Percentiles rank a stretch among this genome's conserved stretches.
Conservation (phyloP, 2,797 vertebrate genomes). For the Paramormyrops hopkinsi region DNA sequence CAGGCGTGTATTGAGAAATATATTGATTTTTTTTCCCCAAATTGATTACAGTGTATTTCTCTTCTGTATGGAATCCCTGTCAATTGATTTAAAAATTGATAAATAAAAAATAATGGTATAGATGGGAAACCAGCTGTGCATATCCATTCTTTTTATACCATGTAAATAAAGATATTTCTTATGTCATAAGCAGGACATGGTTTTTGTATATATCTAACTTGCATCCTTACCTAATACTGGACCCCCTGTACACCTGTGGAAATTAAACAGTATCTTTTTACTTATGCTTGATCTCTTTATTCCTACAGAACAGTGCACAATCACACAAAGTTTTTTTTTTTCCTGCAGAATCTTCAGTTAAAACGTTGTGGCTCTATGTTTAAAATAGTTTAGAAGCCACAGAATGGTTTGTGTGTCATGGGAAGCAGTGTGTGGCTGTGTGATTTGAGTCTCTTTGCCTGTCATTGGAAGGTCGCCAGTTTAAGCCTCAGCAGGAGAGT, state of each 20-base stretch:
- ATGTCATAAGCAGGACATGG: slow-evolving; percentile 39
- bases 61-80: not conserved
- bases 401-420: not conserved
- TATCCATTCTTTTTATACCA: slow-evolving; percentile 48
- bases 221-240: slow-evolving; percentile 45
- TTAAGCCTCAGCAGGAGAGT: not conserved
- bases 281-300: not conserved
- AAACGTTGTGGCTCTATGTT: not conserved
- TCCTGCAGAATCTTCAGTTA: not conserved
- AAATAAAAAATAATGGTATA: not conserved
- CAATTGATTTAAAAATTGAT: not conserved
- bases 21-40: slow-evolving; percentile 20
- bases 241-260: slow-evolving; percentile 38
- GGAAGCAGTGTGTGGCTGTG: not conserved
- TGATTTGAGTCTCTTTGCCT: not conserved
- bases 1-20: not conserved
- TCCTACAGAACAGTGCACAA: not conserved
- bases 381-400: not conserved
- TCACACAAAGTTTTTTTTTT: not conserved
- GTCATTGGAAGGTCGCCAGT: not conserved
- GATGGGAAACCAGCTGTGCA: not conserved
- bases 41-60: slow-evolving; percentile 4
- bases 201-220: slow-evolving; percentile 68
- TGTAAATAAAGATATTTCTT: slow-evolving; percentile 61
- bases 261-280: slow-evolving; percentile 59